These are phyloP conservation scores for Noctuana brunneofusca DNA, from an alignment of 2,888 invertebrate genomes.

Conservation along the genomic window DNA sequence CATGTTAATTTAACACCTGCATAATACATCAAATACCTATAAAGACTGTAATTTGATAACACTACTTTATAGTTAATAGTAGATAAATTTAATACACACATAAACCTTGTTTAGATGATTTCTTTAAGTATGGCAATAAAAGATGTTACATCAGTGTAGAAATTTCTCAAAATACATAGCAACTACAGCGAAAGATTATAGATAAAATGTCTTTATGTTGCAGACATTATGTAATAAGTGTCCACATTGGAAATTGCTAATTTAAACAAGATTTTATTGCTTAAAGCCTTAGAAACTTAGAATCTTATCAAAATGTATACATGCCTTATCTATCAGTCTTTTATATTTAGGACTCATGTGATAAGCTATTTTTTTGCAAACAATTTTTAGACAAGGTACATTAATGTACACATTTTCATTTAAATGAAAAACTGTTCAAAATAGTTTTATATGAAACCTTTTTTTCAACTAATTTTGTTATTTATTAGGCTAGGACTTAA, in stretches of 20 bases:
- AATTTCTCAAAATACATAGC: not conserved
- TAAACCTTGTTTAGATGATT: too few species aligned
- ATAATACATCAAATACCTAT: too few species aligned
- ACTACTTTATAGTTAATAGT: too few species aligned
- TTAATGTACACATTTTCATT: not conserved
- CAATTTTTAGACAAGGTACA: not conserved
- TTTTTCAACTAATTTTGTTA: too few species aligned
- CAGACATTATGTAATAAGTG: slow-evolving; percentile 1
- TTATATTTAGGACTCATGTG: slow-evolving; percentile 7
- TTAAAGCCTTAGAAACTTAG: too few species aligned
- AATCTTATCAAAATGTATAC: slow-evolving; percentile 12
- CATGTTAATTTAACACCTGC: too few species aligned
- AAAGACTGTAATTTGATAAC: too few species aligned
- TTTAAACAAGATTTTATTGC: slow-evolving; percentile 5
- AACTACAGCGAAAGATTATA: not conserved
- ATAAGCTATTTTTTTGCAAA: slow-evolving; percentile 10
- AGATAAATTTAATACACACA: too few species aligned
- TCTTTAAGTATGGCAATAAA: not conserved
- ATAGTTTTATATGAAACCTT: too few species aligned
- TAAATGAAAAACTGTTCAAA: not conserved
- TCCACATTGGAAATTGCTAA: slow-evolving; percentile 1
- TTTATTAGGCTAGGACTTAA: too few species aligned
- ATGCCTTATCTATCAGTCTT: slow-evolving; percentile 29
- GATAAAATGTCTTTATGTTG: not conserved
- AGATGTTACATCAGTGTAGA: not conserved